Base-by-base conservation (phyloP, 1,140 invertebrate genomes). In the Platorchestia sp. region DNA sequence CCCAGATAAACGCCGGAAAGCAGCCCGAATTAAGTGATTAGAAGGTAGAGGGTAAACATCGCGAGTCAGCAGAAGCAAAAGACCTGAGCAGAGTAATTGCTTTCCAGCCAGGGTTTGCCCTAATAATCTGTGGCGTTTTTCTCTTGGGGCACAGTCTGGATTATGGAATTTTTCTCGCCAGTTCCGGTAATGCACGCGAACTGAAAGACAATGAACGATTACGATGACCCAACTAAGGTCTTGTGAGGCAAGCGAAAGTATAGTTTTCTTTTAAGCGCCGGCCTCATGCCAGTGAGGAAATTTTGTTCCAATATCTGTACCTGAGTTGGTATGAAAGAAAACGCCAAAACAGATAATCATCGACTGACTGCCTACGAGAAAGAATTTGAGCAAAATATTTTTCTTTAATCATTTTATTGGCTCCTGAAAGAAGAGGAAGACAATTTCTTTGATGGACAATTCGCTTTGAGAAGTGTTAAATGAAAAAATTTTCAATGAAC, bases 1-100 rank as follows among this genome's bases (percentile, higher is more conserved):
- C 22, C 43, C 91, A 45, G 91, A 93, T 93, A 93, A 93, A 93
- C 91, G 45, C 91, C 91, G 43, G 45, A 93, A 93, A 44, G 91
- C 91, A 93, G 91, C 91, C 91, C 45, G 91, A 93, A 93, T 93
- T 93, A 93, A 93, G 91, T 93, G 91, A 93, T 93, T 93, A 93
- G 91, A 93, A 93, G 91, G 91, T 44, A 93, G 44, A 93, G 44
- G 91, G 91, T 93, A 93, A 93, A 93, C 91, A 93, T 42, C 91
- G 45, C 91, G 91, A 93, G 91, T 93, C 45, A 93, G 91, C 45
- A 44, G 44, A 45, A 45, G 91, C 45, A 93, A 89, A 93, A 93
- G 91, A 93, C 91, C 91, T 93, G 43, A 47, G 91, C 91, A 93
- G 91, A 93, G 91, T 93, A 93, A 93, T 93, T 93, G 91, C 43